Base-by-base conservation (phyloP, 2,797 vertebrate species). In the Acipenser oxyrinchus region DNA sequence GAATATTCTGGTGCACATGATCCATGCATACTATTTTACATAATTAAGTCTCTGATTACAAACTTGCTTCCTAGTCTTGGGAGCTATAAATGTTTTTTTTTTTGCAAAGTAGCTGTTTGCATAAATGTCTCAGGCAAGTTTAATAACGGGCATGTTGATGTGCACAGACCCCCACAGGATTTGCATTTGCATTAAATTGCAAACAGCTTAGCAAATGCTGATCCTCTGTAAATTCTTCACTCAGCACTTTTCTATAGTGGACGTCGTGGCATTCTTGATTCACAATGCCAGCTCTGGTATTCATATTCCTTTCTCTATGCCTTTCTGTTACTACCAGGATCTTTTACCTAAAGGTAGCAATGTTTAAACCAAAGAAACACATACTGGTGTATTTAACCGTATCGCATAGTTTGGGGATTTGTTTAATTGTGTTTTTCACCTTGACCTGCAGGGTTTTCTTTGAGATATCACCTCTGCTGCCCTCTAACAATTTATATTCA, bases 231-330 rank as follows among this genome's bases (percentile, higher is more conserved):
- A 55, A 57, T 37, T 18, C 6, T 55, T 37, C 11, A 51, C 8
- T 58, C n/a, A 9, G 51, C 49, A 8, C 63, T 52, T 49, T 13
- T 62, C 10, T 18, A 62, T 6, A 23, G 18, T 9, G 10, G 48
- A 18, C 4, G 6, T 6, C 6, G 11, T 64, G 51, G 37, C 50
- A 13, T 49, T 6, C 8, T 51, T 52, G 48, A 64, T 64, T 52
- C 8, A 51, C 63, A 64, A 11, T 58, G 55, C n/a, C 55, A 58
- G 6, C 18, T 64, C 15, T 64, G 62, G 12, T 64, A 18, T 51
- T 64, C 18, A 37, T 4, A 37, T 37, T 37, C 3, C 37, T 37
- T 37, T 37, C 37, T 37, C 37, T 37, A 37, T 37, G 37, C 4
- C 37, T 37, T 37, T 37, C 37, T 37, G 37, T 37, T 37, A 37